phyloP scores from a whole-genome alignment of 2,113 vertebrate genomes.

The Thalassarche chlororhynchos region DNA sequence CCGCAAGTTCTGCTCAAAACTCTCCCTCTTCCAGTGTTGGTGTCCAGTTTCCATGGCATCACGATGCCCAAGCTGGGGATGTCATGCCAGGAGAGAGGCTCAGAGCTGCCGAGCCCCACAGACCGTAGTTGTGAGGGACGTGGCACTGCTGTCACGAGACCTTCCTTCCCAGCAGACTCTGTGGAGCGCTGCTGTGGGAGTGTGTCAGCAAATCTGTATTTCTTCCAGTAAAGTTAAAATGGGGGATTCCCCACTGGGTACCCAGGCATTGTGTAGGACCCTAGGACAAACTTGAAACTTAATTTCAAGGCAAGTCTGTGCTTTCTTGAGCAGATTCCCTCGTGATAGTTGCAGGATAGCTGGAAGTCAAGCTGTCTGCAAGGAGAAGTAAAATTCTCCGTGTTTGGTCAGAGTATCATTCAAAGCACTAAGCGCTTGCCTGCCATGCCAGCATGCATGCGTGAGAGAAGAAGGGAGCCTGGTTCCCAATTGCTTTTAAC shows the following conservation, averaged over 20 bases:
- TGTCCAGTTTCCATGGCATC: background rate
- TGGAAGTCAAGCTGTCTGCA: background rate
- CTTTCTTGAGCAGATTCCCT: background rate
- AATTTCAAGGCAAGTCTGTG: background rate
- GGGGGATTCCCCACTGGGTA: background rate
- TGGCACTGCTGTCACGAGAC: too few species aligned
- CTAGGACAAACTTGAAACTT: background rate
- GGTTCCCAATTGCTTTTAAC: background rate
- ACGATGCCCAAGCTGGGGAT: background rate
- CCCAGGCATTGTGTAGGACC: background rate
- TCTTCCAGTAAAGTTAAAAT: background rate
- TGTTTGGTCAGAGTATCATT: rapidly evolving
- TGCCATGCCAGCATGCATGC: background rate
- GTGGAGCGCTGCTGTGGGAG: background rate
- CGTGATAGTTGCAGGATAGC: background rate
- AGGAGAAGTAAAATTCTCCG: background rate
- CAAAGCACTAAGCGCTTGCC: background rate
- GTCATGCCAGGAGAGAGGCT: too few species aligned
- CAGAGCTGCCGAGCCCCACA: rapidly evolving
- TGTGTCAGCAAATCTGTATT: too few species aligned
- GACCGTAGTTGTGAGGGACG: rapidly evolving
- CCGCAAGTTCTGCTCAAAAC: background rate
- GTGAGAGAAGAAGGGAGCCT: background rate
- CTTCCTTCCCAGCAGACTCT: background rate
- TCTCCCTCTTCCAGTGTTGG: rapidly evolving